A percentile compares a stretch with the other conserved stretches of the same genome.
phyloP scores from a whole-genome alignment of 2,113 vertebrate species.

The Anas platyrhynchos region DNA sequence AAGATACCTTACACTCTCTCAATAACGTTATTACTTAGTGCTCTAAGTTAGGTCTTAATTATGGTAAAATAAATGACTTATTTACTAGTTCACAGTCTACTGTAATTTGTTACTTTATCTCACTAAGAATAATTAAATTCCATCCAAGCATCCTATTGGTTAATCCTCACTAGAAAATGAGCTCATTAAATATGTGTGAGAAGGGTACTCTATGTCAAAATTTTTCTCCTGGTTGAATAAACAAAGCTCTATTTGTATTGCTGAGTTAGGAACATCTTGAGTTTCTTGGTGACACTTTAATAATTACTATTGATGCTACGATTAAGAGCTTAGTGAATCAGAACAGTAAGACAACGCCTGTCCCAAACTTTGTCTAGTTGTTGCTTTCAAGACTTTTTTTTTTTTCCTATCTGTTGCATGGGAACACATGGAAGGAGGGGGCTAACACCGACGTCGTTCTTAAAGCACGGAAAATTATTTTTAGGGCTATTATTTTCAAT shows the following conservation, averaged over 20 bases:
- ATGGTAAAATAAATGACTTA: slow-evolving; percentile 55
- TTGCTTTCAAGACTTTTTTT: neutral
- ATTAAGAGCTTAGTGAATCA: slow-evolving; percentile 15
- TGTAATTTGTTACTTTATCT: slow-evolving; percentile 56
- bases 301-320: neutral
- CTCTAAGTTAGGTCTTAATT: slow-evolving; percentile 33
- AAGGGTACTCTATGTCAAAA: slow-evolving; percentile 32
- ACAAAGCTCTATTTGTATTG: slow-evolving; percentile 22
- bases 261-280: neutral
- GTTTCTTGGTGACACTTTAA: slow-evolving; percentile 5
- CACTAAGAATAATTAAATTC: slow-evolving; percentile 51
- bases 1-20: neutral
- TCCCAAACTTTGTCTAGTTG: neutral
- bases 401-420: neutral
- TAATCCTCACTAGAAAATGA: slow-evolving; percentile 59
- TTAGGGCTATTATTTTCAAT: neutral
- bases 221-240: slow-evolving; percentile 14
- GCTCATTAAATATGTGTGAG: slow-evolving; percentile 41
- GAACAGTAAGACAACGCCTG: neutral
- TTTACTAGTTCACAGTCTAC: slow-evolving; percentile 47
- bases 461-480: neutral
- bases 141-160: slow-evolving; percentile 23
- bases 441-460: neutral
- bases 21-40: neutral
- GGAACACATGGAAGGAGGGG: neutral